These are phyloP conservation scores for Caenorhabditis uteleia DNA, from an alignment of 2,888 invertebrate species.

Conservation along the genomic window DNA sequence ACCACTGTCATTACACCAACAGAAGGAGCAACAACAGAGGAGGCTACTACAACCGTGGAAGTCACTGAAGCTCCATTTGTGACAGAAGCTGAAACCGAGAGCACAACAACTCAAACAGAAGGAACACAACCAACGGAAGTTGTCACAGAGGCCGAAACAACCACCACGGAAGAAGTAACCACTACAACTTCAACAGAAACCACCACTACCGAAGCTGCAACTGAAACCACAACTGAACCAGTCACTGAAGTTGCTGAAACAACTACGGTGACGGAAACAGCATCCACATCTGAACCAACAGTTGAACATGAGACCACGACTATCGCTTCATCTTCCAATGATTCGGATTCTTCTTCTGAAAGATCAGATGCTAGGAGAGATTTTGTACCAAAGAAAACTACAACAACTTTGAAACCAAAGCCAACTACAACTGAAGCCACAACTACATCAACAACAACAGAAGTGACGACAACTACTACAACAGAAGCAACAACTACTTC, in stretches of 20 bases:
- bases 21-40: conserved; percentile 18
- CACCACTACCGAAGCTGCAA: background rate
- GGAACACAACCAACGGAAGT: conserved; percentile 1
- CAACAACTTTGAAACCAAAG: background rate
- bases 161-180: background rate
- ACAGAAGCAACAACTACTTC: conserved; percentile 2
- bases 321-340: background rate
- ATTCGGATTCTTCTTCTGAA: background rate
- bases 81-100: background rate
- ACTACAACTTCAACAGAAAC: background rate
- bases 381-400: conserved; percentile 5
- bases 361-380: background rate
- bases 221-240: background rate
- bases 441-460: background rate
- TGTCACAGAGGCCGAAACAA: background rate
- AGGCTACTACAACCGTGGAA: conserved; percentile 5
- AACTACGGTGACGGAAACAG: background rate
- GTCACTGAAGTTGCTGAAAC: background rate
- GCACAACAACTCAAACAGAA: conserved; percentile 1
- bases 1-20: conserved; percentile 5
- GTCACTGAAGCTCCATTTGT: conserved; percentile 10
- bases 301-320: background rate
- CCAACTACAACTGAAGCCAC: background rate
- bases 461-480: background rate
- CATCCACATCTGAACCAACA: background rate